Conservation (phyloP, 2,888 invertebrate species). For the Pyralis farinalis region DNA sequence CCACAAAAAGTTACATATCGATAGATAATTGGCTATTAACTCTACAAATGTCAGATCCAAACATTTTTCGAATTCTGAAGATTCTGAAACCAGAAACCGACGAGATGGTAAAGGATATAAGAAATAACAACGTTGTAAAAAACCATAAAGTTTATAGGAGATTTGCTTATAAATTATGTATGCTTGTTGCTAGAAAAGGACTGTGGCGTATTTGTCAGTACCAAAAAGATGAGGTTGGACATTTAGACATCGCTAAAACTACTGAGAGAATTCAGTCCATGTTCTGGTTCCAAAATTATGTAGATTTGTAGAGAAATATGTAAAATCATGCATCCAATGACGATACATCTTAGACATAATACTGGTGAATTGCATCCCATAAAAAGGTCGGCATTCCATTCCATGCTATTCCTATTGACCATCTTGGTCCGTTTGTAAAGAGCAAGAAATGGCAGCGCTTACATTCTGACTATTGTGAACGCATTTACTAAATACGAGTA, state of each 20-base stretch:
- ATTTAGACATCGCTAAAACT: constrained; percentile 34
- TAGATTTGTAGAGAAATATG: neutral
- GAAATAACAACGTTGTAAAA: too few relatives aligned
- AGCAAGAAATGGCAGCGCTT: constrained; percentile 34
- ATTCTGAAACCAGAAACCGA: constrained; percentile 2
- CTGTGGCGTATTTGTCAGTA: constrained; percentile 31
- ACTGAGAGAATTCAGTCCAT: too few relatives aligned
- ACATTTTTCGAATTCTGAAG: neutral
- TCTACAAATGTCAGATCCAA: neutral
- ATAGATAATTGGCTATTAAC: neutral
- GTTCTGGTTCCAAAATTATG: constrained; percentile 43
- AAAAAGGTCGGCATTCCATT: constrained; percentile 40
- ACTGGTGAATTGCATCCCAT: constrained; percentile 43
- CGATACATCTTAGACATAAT: constrained; percentile 16
- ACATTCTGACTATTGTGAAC: too few relatives aligned
- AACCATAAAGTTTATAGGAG: too few relatives aligned
- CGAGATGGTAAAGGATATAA: too few relatives aligned
- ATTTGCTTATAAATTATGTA: constrained; percentile 17
- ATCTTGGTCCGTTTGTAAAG: constrained; percentile 45
- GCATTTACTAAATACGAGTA: too few relatives aligned
- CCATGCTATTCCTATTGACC: constrained; percentile 48
- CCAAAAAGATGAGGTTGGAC: constrained; percentile 45
- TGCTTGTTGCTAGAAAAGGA: constrained; percentile 33
- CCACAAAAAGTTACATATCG: too few relatives aligned
- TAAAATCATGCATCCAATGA: neutral